Conservation (phyloP, 2,113 vertebrate species). For the Calonectris borealis region DNA sequence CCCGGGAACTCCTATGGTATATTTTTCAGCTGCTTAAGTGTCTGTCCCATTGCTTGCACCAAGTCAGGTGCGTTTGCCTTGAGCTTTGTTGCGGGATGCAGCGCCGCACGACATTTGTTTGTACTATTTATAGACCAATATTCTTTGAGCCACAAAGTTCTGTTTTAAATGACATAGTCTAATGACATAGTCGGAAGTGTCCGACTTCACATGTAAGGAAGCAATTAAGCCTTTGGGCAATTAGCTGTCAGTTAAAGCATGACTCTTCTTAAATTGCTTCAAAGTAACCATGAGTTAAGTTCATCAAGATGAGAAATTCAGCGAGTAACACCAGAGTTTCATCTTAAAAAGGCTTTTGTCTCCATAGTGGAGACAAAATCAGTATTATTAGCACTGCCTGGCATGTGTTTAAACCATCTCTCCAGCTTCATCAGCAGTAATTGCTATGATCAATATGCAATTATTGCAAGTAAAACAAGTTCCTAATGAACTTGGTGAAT, state of each 20-base stretch:
- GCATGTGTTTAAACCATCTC: background rate
- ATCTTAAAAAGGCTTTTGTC: background rate
- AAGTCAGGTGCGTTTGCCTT: background rate
- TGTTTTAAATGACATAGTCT: fast-evolving
- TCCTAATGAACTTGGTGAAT: background rate
- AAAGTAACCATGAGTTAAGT: background rate
- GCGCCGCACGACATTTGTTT: fast-evolving
- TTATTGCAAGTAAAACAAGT: background rate
- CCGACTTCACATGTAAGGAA: background rate
- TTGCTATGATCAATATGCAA: background rate
- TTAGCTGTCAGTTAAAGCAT: background rate
- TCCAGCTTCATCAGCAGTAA: background rate
- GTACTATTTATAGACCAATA: background rate
- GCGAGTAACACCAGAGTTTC: background rate
- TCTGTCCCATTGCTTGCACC: background rate
- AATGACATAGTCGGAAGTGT: background rate
- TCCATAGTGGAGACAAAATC: background rate
- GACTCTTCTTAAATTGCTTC: background rate
- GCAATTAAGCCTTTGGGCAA: background rate
- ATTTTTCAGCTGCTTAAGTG: background rate
- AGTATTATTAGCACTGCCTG: background rate
- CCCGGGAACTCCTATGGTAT: fast-evolving
- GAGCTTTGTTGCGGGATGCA: fast-evolving
- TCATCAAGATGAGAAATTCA: background rate
- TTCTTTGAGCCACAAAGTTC: background rate